Conservation (phyloP, 2,797 vertebrate genomes). For the Lycodopsis pacificus region DNA sequence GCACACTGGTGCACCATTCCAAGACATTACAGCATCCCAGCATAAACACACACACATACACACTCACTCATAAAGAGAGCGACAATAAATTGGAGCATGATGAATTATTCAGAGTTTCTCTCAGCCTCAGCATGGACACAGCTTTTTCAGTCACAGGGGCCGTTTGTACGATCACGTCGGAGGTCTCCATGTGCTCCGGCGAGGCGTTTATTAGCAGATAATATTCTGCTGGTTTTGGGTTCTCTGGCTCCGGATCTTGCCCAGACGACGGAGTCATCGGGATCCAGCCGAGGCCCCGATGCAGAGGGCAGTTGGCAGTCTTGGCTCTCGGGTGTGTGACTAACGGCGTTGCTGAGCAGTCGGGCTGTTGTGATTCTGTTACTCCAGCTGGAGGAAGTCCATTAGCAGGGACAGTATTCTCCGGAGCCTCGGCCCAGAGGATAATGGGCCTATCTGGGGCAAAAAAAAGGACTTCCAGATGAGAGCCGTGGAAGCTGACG, state of each 20-base stretch:
- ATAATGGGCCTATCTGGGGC: slow-evolving; percentile 40
- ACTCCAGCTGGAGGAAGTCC: slow-evolving; percentile 59
- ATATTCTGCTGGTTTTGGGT: slow-evolving; percentile 22
- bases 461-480: slow-evolving; percentile 31
- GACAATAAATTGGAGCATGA: slow-evolving; percentile 27
- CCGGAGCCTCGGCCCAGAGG: slow-evolving; percentile 4
- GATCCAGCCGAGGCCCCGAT: slow-evolving; percentile 13
- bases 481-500: slow-evolving; percentile 23
- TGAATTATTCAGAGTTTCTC: slow-evolving; percentile 62
- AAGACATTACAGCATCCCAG: slow-evolving; percentile 63
- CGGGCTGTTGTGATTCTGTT: slow-evolving; percentile 62
- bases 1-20: slow-evolving; percentile 46
- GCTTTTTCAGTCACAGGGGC: slow-evolving; percentile 19
- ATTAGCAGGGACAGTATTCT: slow-evolving; percentile 50
- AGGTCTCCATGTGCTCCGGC: slow-evolving; percentile 29
- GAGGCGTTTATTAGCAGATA: slow-evolving; percentile 19
- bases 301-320: slow-evolving; percentile 50
- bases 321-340: slow-evolving; percentile 22
- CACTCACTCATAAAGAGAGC: not conserved
- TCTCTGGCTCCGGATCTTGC: slow-evolving; percentile 33
- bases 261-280: slow-evolving; percentile 33
- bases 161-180: not conserved
- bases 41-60: slow-evolving; percentile 18
- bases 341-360: slow-evolving; percentile 58
- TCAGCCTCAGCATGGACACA: slow-evolving; percentile 20